phyloP scores from a whole-genome alignment of 2,888 invertebrate species.

The Ashinkailepas kermadecensis region DNA sequence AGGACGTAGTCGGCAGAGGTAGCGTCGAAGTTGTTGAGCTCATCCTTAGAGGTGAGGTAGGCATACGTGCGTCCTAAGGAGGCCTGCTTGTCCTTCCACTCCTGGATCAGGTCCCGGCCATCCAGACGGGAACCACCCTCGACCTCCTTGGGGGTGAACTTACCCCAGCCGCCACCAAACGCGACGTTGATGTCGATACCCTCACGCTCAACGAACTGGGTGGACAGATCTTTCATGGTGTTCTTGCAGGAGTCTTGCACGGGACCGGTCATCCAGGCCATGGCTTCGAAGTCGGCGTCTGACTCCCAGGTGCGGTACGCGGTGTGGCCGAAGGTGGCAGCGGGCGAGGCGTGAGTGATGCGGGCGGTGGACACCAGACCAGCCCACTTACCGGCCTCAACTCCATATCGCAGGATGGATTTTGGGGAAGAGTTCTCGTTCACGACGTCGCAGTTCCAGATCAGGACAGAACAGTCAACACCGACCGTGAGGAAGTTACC shows the following conservation, averaged over 20 bases:
- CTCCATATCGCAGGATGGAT: neutral
- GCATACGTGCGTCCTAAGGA: neutral
- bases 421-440: conserved; percentile 1
- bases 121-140: neutral
- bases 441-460: conserved; percentile 12
- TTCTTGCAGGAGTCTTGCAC: neutral
- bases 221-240: neutral
- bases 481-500: neutral
- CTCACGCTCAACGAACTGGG: conserved; percentile 1
- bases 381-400: conserved; percentile 7
- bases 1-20: too few relatives aligned
- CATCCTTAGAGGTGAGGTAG: neutral
- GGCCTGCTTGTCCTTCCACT: conserved; percentile 16
- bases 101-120: neutral
- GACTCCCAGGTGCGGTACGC: conserved; percentile 14
- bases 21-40: too few relatives aligned
- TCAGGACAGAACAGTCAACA: neutral
- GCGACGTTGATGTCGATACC: conserved; percentile 1
- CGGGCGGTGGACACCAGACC: conserved; percentile 8
- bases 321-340: conserved; percentile 7
- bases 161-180: neutral
- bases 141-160: neutral
- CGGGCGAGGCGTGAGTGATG: conserved; percentile 6
- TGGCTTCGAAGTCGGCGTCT: conserved; percentile 1
- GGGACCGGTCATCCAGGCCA: conserved; percentile 5